Percentiles rank a stretch among this genome's conserved stretches.
These are phyloP conservation scores for Chloroclystis v-ata DNA, from an alignment of 2,888 invertebrate genomes.

Conservation along the genomic window DNA sequence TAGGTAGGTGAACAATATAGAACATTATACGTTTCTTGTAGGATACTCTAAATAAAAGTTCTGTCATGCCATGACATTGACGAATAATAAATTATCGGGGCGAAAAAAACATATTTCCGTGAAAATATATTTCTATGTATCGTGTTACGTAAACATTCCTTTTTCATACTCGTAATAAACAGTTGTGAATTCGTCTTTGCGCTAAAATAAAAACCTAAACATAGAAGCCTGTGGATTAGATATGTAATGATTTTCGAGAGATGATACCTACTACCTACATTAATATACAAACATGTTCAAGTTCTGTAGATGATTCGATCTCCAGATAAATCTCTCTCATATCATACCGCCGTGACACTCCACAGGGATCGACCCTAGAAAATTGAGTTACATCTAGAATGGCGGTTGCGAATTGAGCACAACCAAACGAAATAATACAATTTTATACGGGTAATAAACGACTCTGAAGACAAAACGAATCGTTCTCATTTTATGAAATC, in stretches of 20 bases:
- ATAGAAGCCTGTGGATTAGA: too few species aligned
- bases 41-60: not conserved
- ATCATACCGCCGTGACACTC: slow-evolving; percentile 37
- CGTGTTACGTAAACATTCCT: too few species aligned
- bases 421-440: slow-evolving; percentile 49
- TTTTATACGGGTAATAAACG: slow-evolving; percentile 42
- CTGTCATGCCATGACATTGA: slow-evolving; percentile 1
- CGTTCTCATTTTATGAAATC: not conserved
- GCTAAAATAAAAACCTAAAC: too few species aligned
- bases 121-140: not conserved
- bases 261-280: too few species aligned
- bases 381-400: slow-evolving; percentile 54
- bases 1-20: not conserved
- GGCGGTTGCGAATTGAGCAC: slow-evolving; percentile 48
- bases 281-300: too few species aligned
- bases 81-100: slow-evolving; percentile 1
- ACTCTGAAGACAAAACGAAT: slow-evolving; percentile 36
- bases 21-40: too few species aligned
- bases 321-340: slow-evolving; percentile 27
- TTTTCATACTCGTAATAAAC: too few species aligned
- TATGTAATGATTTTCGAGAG: too few species aligned
- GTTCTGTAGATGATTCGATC: too few species aligned
- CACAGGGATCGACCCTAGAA: slow-evolving; percentile 41
- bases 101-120: not conserved
- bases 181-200: too few species aligned